Conservation (phyloP, 2,797 vertebrate genomes). For the Acanthornis magna region DNA sequence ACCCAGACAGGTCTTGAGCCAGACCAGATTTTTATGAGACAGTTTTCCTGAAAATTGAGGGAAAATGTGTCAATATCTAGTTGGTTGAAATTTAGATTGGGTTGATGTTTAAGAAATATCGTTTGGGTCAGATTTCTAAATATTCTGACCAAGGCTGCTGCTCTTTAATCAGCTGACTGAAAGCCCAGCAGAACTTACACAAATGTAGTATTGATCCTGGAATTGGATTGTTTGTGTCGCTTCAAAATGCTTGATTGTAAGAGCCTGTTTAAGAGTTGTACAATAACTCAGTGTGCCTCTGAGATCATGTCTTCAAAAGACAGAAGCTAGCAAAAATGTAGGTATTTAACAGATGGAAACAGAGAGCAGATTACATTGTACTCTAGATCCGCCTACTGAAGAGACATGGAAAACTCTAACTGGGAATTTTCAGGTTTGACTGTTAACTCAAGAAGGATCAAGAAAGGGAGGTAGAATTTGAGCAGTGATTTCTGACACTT, state of each 20-base stretch:
- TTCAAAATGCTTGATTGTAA: slow-evolving; percentile 16
- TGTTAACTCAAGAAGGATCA: neutral
- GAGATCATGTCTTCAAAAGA: neutral
- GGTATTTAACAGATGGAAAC: neutral
- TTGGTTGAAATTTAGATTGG: neutral
- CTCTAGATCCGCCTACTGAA: neutral
- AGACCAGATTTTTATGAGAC: neutral
- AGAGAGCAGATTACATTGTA: neutral
- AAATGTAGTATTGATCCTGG: neutral
- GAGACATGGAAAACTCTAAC: neutral
- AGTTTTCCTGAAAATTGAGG: neutral
- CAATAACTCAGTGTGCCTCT: neutral
- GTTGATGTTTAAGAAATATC: neutral
- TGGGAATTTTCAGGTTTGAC: neutral
- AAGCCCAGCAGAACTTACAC: neutral
- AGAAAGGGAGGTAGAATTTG: neutral
- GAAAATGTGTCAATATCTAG: neutral
- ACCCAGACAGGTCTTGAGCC: neutral
- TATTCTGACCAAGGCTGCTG: neutral
- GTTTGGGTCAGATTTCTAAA: neutral
- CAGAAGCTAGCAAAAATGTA: neutral
- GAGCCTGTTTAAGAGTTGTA: neutral
- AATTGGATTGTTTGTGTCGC: neutral
- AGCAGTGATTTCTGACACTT: neutral
- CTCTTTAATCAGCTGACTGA: neutral